A percentile compares a stretch with the other conserved stretches of the same genome.
Conservation (phyloP, 2,888 invertebrate genomes). For the Thyatira batis region DNA sequence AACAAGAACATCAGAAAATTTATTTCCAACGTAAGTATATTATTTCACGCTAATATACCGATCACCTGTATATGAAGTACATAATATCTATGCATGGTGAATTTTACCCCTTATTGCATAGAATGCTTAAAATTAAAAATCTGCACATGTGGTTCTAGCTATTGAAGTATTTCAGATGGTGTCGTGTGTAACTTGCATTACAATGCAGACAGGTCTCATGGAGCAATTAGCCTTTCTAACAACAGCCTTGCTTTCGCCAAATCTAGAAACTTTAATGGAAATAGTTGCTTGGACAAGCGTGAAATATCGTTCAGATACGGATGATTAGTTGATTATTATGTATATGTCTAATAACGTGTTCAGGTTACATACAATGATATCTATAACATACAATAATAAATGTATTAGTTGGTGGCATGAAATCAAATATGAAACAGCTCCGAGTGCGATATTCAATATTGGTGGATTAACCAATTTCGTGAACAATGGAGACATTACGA, state of each 20-base stretch:
- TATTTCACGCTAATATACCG: too few relatives aligned
- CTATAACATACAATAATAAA: constrained; percentile 4
- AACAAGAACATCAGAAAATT: too few relatives aligned
- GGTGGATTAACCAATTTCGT: constrained; percentile 59
- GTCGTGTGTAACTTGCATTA: constrained; percentile 52
- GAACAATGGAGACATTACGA: constrained; percentile 78
- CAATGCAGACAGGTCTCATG: constrained; percentile 44
- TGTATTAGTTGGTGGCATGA: constrained; percentile 9
- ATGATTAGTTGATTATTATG: background rate
- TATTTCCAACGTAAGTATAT: too few relatives aligned
- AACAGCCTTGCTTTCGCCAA: constrained; percentile 53
- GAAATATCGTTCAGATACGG: constrained; percentile 14
- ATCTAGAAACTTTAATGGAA: constrained; percentile 40
- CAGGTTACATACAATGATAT: background rate
- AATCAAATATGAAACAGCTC: constrained; percentile 22
- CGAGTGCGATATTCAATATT: constrained; percentile 43
- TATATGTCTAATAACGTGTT: background rate
- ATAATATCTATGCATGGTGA: too few relatives aligned
- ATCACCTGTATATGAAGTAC: too few relatives aligned
- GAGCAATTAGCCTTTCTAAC: constrained; percentile 59
- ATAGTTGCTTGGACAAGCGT: constrained; percentile 34
- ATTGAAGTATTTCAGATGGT: constrained; percentile 40
- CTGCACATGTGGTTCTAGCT: constrained; percentile 14
- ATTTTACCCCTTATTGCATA: background rate
- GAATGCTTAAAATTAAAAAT: too few relatives aligned